These are phyloP conservation scores for Chironomus tepperi DNA, from an alignment of 1,140 invertebrate species.

Conservation along the genomic window DNA sequence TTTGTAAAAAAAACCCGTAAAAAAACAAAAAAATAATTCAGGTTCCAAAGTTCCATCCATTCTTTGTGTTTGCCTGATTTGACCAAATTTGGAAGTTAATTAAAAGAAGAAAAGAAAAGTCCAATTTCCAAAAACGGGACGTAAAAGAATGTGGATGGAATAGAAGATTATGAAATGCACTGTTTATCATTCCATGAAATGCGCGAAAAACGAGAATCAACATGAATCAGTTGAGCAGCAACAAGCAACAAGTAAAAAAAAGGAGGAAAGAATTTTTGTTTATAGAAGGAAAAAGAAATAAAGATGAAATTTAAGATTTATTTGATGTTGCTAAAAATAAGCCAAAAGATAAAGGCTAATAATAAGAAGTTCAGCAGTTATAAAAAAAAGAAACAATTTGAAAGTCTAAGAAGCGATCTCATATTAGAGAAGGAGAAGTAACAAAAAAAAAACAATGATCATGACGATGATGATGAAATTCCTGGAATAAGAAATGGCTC, in stretches of 20 bases:
- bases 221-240: too few species aligned
- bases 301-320: slow-evolving; percentile 21
- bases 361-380: not conserved
- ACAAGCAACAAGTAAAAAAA: too few species aligned
- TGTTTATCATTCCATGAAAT: too few species aligned
- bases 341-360: not conserved
- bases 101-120: not conserved
- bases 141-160: too few species aligned
- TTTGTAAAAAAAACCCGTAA: not conserved
- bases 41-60: not conserved
- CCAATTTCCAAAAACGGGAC: too few species aligned
- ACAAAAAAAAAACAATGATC: not conserved
- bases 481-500: slow-evolving; percentile 6
- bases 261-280: too few species aligned
- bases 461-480: slow-evolving; percentile 4
- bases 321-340: slow-evolving; percentile 14
- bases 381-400: too few species aligned
- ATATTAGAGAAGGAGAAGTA: not conserved
- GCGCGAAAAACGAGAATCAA: too few species aligned
- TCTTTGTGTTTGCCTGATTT: not conserved
- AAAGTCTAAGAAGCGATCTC: not conserved
- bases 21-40: not conserved
- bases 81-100: slow-evolving; percentile 13
- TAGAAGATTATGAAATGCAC: too few species aligned
- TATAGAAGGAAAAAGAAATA: not conserved